phyloP scores from a whole-genome alignment of 1,140 invertebrate species.

The Solenopsis invicta region DNA sequence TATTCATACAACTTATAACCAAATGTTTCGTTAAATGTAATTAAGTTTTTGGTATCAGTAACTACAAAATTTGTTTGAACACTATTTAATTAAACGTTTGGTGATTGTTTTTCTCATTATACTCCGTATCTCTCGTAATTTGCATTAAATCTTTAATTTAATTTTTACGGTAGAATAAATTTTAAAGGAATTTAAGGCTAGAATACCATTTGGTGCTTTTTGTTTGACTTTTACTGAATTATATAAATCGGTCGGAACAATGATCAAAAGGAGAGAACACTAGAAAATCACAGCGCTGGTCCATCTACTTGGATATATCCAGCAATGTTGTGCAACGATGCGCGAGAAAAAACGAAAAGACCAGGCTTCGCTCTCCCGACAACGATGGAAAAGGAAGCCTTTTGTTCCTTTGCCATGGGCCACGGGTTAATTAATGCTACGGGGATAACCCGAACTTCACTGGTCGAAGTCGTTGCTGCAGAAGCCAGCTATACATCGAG shows the following conservation, averaged over 20 bases:
- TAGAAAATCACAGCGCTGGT: constrained; percentile 37
- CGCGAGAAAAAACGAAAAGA: constrained; percentile 57
- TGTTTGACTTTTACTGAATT: constrained; percentile 14
- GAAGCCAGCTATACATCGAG: constrained; percentile 26
- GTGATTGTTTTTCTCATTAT: too few species aligned
- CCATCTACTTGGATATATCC: constrained; percentile 10
- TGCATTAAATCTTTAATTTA: neutral
- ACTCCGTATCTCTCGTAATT: neutral
- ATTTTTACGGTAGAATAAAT: constrained; percentile 9
- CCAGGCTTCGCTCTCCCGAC: constrained; percentile 25
- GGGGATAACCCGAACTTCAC: constrained; percentile 56
- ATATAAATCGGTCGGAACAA: constrained; percentile 28
- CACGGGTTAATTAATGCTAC: constrained; percentile 70
- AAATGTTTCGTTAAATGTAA: too few species aligned
- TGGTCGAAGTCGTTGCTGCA: constrained; percentile 42
- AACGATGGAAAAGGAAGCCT: constrained; percentile 61
- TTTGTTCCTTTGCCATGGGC: constrained; percentile 69
- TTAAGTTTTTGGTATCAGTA: too few species aligned
- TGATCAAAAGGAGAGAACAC: constrained; percentile 20
- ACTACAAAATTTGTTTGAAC: too few species aligned
- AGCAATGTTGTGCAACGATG: constrained; percentile 43
- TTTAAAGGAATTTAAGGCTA: neutral
- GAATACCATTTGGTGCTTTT: neutral
- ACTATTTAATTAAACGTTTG: too few species aligned
- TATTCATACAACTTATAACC: too few species aligned